Evolutionary conservation across 2,113 vertebrate genomes (phyloP).

Genomic region (rabbit (Oryctolagus cuniculus)): DNA sequence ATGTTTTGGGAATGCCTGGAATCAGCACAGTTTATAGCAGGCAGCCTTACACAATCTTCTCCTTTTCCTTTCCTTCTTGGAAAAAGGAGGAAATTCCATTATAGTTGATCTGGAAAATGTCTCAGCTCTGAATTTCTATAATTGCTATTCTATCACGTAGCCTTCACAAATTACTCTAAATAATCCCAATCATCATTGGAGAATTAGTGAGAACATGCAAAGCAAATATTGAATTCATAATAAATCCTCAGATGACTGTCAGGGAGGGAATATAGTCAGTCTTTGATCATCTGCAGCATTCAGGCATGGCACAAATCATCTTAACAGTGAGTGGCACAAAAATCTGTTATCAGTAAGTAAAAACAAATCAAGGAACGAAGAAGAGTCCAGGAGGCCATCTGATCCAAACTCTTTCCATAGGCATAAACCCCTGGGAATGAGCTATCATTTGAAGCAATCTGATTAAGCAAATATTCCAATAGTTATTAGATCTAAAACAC

Average conservation of each 20-base stretch:
- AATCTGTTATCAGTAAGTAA: not conserved
- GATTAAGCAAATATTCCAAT: constrained; percentile 22
- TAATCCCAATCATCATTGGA: not conserved
- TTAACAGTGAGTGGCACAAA: not conserved
- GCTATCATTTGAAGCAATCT: constrained; percentile 2
- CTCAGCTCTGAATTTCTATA: constrained; percentile 20
- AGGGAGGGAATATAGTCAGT: not conserved
- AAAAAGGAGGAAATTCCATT: constrained; percentile 51
- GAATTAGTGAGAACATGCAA: constrained; percentile 44
- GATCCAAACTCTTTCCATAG: not conserved
- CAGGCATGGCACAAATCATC: not conserved
- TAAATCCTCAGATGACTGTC: not conserved
- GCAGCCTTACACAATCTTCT: constrained; percentile 1
- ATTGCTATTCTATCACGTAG: constrained; percentile 24
- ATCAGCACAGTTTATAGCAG: not conserved
- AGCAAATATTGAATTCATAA: constrained; percentile 14
- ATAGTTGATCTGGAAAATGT: constrained; percentile 34
- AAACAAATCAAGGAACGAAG: constrained; percentile 7
- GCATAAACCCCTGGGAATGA: not conserved
- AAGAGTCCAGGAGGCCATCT: not conserved
- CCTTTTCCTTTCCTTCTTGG: constrained; percentile 48
- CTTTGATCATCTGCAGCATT: not conserved
- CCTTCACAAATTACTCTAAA: constrained; percentile 46
- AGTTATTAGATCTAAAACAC: not conserved
- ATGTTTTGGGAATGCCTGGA: constrained; percentile 42